Evolutionary conservation across 2,888 invertebrate species (phyloP).

Genomic region (Ypsolopha sequella): DNA sequence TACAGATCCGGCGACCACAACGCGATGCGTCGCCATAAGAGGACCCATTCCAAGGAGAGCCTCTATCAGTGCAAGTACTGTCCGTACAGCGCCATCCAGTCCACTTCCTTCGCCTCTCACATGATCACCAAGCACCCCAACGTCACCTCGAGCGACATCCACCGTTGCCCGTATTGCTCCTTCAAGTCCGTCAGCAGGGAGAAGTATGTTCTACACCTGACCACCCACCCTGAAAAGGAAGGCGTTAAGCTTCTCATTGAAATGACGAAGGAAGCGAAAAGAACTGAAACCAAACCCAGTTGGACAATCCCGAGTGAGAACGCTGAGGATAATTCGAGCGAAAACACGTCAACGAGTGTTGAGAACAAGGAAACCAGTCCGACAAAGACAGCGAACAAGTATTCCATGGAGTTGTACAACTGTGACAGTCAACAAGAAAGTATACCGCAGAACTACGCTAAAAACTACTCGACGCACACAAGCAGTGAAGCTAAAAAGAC

Average conservation of each 20-base stretch:
- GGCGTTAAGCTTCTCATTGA: slow-evolving; percentile 43
- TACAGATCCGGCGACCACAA: slow-evolving; percentile 86
- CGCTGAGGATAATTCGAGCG: slow-evolving; percentile 22
- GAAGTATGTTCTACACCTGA: slow-evolving; percentile 68
- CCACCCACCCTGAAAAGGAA: slow-evolving; percentile 61
- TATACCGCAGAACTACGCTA: slow-evolving; percentile 41
- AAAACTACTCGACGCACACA: slow-evolving; percentile 33
- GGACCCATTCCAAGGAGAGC: slow-evolving; percentile 80
- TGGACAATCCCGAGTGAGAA: slow-evolving; percentile 57
- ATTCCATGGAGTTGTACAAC: slow-evolving; percentile 56
- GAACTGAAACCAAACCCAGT: slow-evolving; percentile 38
- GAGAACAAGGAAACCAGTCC: slow-evolving; percentile 22
- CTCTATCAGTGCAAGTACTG: slow-evolving; percentile 85
- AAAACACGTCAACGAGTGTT: slow-evolving; percentile 2
- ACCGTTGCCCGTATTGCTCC: slow-evolving; percentile 72
- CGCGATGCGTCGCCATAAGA: slow-evolving; percentile 82
- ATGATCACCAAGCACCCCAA: slow-evolving; percentile 84
- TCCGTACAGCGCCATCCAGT: slow-evolving; percentile 84
- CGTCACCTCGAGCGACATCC: slow-evolving; percentile 71
- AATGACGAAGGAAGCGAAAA: slow-evolving; percentile 26
- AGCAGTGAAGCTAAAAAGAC: slow-evolving; percentile 23
- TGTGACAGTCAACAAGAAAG: slow-evolving; percentile 53
- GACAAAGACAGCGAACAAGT: slow-evolving; percentile 26
- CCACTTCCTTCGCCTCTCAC: slow-evolving; percentile 82
- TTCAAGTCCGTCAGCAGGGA: slow-evolving; percentile 76